Conservation (phyloP, 2,113 vertebrate genomes). For the Carlito syrichta region DNA sequence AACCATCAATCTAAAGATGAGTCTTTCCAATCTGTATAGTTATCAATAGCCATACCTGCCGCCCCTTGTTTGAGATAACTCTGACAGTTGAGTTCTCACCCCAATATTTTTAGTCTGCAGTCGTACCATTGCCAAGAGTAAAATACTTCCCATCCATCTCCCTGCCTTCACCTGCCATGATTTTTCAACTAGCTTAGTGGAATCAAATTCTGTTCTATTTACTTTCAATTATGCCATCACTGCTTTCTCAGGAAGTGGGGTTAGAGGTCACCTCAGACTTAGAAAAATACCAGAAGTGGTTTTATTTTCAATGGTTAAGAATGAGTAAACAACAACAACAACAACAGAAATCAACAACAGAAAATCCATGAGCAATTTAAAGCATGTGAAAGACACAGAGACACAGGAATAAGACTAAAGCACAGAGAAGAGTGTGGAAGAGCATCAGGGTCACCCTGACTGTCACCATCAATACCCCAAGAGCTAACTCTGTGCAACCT, state of each 20-base stretch:
- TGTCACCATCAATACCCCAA: fast-evolving
- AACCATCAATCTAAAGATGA: not conserved
- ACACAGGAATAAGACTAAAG: not conserved
- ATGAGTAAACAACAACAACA: not conserved
- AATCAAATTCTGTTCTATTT: not conserved
- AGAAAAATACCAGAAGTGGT: not conserved
- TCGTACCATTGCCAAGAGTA: not conserved
- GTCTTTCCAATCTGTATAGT: not conserved
- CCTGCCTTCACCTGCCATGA: not conserved
- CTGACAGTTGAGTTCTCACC: not conserved
- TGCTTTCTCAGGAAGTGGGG: not conserved
- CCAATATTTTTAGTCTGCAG: not conserved
- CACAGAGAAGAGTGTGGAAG: too few species aligned
- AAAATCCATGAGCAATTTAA: not conserved
- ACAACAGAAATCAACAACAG: not conserved
- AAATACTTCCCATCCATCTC: not conserved
- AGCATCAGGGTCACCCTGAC: not conserved
- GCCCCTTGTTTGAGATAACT: not conserved
- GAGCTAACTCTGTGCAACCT: not conserved
- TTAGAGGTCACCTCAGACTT: not conserved
- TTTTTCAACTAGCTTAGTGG: not conserved
- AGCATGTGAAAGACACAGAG: not conserved
- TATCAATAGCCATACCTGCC: not conserved
- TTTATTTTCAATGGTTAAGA: not conserved
- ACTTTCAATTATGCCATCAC: not conserved